phyloP scores from a whole-genome alignment of 2,113 vertebrate species.

The Phocoena phocoena region DNA sequence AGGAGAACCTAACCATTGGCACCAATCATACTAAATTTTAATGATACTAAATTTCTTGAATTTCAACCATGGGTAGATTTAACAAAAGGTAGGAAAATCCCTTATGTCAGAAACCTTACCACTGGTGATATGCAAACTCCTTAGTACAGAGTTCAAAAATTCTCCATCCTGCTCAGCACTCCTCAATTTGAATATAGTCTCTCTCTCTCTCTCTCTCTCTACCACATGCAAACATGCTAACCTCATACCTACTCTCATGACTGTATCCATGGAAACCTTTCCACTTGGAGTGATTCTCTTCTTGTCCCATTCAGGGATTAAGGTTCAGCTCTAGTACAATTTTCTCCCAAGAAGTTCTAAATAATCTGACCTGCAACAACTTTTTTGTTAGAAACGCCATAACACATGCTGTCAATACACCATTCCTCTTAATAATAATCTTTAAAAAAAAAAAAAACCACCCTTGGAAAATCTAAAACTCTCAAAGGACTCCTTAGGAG shows the following conservation, averaged over 20 bases:
- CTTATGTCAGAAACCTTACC: not conserved
- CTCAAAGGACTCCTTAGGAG: not conserved
- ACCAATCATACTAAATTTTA: not conserved
- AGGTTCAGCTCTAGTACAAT: not conserved
- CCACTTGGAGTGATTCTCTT: not conserved
- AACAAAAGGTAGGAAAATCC: slow-evolving; percentile 15
- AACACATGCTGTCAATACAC: not conserved
- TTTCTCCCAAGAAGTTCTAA: slow-evolving; percentile 19
- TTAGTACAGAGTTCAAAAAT: not conserved
- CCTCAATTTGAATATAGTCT: not conserved
- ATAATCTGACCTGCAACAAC: not conserved
- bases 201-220: not conserved
- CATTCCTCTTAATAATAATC: not conserved
- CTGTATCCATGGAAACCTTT: not conserved
- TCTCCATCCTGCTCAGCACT: not conserved
- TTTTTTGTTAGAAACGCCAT: not conserved
- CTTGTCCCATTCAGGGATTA: not conserved
- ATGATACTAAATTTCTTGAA: not conserved
- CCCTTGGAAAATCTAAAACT: not conserved
- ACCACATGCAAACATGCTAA: not conserved
- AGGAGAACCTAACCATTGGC: not conserved
- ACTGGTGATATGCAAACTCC: not conserved
- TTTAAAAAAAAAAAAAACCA: not conserved
- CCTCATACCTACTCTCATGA: not conserved
- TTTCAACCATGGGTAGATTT: slow-evolving; percentile 10